Percentiles rank a stretch among this genome's conserved stretches.
Evolutionary conservation across 2,888 invertebrate genomes (phyloP).

Genomic region (Orthonychiurus folsomi): DNA sequence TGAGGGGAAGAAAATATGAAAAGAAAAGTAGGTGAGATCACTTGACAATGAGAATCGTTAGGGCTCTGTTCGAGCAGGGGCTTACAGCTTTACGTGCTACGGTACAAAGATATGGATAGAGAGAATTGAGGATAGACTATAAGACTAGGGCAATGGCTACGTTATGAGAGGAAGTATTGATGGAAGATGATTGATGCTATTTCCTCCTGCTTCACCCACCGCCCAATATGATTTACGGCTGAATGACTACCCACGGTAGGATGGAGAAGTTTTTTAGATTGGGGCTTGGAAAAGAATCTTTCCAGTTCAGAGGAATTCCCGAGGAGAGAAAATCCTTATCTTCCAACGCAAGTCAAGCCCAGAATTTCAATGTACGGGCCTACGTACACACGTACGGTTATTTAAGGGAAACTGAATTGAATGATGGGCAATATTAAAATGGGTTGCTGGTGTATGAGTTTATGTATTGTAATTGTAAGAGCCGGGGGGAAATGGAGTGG

Average conservation of each 20-base stretch:
- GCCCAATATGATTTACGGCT: constrained; percentile 27
- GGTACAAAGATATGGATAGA: background rate
- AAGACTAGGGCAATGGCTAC: background rate
- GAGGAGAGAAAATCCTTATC: background rate
- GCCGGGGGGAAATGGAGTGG: no score
- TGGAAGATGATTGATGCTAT: constrained; percentile 35
- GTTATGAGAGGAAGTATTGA: constrained; percentile 7
- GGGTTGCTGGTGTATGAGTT: no score
- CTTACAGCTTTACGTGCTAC: no score
- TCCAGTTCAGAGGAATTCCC: background rate
- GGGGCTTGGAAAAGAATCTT: background rate
- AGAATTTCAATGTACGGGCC: background rate
- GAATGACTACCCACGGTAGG: background rate
- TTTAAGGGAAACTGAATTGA: no score
- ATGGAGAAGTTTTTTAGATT: background rate
- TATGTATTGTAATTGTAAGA: no score
- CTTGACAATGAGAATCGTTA: background rate
- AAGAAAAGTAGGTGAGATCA: background rate
- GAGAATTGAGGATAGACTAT: background rate
- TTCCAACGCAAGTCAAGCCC: background rate
- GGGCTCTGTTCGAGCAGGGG: background rate
- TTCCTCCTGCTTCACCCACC: constrained; percentile 27
- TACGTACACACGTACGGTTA: no score
- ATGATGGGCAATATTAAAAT: no score
- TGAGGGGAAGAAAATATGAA: background rate